Evolutionary conservation across 2,888 invertebrate species (phyloP).

Genomic region (Eurois occulta): DNA sequence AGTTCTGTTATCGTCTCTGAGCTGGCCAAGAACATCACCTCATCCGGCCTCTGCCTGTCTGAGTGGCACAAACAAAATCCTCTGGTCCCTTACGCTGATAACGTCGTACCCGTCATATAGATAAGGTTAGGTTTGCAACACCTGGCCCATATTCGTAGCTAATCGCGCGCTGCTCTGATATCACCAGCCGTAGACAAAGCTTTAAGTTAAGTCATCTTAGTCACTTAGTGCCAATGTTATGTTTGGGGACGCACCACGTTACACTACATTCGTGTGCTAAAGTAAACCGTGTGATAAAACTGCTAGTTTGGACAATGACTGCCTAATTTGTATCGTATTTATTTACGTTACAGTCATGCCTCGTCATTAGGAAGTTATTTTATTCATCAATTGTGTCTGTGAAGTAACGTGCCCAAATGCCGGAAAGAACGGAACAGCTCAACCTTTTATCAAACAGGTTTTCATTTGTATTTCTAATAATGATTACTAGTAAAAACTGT

Average conservation of each 20-base stretch:
- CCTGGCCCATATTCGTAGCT: slow-evolving; percentile 82
- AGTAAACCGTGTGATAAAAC: slow-evolving; percentile 32
- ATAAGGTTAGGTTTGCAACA: slow-evolving; percentile 82
- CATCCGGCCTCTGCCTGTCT: slow-evolving; percentile 41
- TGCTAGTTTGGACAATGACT: slow-evolving; percentile 11
- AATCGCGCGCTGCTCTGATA: slow-evolving; percentile 77
- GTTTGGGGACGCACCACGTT: slow-evolving; percentile 69
- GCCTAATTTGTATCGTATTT: slow-evolving; percentile 15
- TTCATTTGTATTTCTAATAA: slow-evolving; percentile 36
- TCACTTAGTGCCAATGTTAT: slow-evolving; percentile 69
- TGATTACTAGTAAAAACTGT: slow-evolving; percentile 25
- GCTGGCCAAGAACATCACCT: slow-evolving; percentile 52
- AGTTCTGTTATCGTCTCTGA: slow-evolving; percentile 36
- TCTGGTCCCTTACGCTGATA: slow-evolving; percentile 59
- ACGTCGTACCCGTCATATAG: slow-evolving; percentile 66
- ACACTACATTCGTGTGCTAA: slow-evolving; percentile 51
- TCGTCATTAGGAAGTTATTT: slow-evolving; percentile 49
- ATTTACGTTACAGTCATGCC: slow-evolving; percentile 15
- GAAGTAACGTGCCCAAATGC: slow-evolving; percentile 69
- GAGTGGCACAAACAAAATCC: slow-evolving; percentile 56
- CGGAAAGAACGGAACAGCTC: slow-evolving; percentile 77
- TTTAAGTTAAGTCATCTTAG: slow-evolving; percentile 77
- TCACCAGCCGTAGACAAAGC: slow-evolving; percentile 77
- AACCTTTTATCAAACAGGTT: slow-evolving; percentile 77
- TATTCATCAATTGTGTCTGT: slow-evolving; percentile 63